phyloP scores from a whole-genome alignment of 2,888 invertebrate species.

The Conchocele bisecta region DNA sequence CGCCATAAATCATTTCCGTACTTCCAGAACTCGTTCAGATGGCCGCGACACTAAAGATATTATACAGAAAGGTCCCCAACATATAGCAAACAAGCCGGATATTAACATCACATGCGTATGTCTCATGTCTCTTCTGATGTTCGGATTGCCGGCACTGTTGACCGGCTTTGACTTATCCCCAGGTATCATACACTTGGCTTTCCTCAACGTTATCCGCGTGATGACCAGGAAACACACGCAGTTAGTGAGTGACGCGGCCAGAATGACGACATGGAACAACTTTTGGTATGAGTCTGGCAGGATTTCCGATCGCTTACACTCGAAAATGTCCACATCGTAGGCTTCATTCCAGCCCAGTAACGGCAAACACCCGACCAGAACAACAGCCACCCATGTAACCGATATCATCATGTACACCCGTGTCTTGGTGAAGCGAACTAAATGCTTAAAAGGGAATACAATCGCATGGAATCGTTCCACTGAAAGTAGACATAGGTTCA shows the following conservation, averaged over 20 bases:
- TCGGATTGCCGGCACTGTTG: background rate
- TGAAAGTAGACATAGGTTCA: background rate
- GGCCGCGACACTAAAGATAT: background rate
- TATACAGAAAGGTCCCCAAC: constrained; percentile 22
- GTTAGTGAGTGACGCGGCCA: background rate
- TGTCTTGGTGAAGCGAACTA: background rate
- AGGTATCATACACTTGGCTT: background rate
- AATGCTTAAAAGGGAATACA: background rate
- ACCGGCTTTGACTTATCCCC: background rate
- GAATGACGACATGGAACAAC: background rate
- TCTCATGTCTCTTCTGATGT: constrained; percentile 1
- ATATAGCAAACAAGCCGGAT: constrained; percentile 9
- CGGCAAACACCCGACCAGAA: background rate
- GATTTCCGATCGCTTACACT: background rate
- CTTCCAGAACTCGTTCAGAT: background rate
- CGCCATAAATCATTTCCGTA: constrained; percentile 1
- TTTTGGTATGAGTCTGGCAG: background rate
- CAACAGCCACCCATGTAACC: background rate
- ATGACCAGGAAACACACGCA: background rate
- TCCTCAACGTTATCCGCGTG: background rate
- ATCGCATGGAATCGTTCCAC: constrained; percentile 4
- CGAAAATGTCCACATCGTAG: background rate
- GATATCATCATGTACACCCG: background rate
- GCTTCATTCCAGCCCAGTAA: background rate
- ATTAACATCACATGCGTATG: constrained; percentile 10